Base-by-base conservation (phyloP, 1,140 invertebrate species). In the Telenomus remus region DNA sequence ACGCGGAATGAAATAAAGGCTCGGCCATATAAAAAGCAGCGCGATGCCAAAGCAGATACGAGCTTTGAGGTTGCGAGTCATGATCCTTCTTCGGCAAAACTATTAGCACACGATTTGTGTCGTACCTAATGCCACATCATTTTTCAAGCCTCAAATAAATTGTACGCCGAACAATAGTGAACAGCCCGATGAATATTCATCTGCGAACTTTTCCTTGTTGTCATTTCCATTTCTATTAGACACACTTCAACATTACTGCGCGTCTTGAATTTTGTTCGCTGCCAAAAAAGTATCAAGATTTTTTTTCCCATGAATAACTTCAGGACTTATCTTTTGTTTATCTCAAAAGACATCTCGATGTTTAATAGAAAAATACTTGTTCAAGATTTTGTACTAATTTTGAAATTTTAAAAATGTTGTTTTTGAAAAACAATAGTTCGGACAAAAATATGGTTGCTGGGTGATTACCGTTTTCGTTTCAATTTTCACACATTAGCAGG, bases 101-200 rank as follows among this genome's bases (percentile, higher is more conserved):
- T 73, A 83, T 84, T 82, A 82, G 77, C 79, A 81, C 75, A 78
- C 78, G 78, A 82, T 27, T 27, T 42, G 55, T 61, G 57, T 69
- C 70, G n/a, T 51, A 35, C 65, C 34, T 55, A 60, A 70, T 53
- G 50, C 56, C 46, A 57, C 53, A 76, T 64, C 59, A 68, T 68
- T 75, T 68, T 75, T 56, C 70, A 27, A 48, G 69, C 48, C 39
- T 49, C 63, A 49, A 70, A 76, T 59, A 70, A 59, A 65, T 60
- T 76, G 64, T 60, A 46, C 54, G 55, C 43, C 54, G 55, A 75
- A 70, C 65, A 70, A 76, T 70, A 27, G 19, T 27, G n/a, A n/a
- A 44, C 47, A 43, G 34, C 10, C 47, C 60, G 35, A 59, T 76
- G 72, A 69, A 76, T 76, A 76, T 76, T 59, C 72, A 76, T 48